These are phyloP conservation scores for Scomber colias DNA, from an alignment of 2,113 vertebrate genomes.

Conservation along the genomic window DNA sequence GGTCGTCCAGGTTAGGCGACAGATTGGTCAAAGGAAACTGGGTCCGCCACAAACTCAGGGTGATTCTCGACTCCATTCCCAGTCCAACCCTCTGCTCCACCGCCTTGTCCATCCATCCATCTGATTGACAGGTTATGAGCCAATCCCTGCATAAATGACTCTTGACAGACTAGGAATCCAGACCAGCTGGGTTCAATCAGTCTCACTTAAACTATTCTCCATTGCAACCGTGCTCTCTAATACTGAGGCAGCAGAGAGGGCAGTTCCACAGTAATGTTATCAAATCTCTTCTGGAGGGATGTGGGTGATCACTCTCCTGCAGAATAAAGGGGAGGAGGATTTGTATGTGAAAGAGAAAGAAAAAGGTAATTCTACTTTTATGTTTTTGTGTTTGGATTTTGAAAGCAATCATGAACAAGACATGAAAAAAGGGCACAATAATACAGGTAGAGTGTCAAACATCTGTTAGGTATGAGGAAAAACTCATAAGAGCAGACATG, in stretches of 20 bases:
- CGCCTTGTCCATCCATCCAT: constrained; percentile 74
- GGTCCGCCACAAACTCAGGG: constrained; percentile 5
- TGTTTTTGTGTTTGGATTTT: constrained; percentile 38
- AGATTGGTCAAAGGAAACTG: constrained; percentile 31
- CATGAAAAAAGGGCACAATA: neutral
- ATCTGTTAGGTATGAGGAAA: constrained; percentile 47
- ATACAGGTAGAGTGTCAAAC: constrained; percentile 22
- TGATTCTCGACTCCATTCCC: constrained; percentile 20
- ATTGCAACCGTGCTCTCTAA: constrained; percentile 60
- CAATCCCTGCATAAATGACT: constrained; percentile 81
- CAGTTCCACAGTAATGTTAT: constrained; percentile 80
- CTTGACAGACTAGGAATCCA: constrained; percentile 76
- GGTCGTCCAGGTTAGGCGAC: constrained; percentile 16
- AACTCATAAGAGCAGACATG: constrained; percentile 53
- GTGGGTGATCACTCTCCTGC: constrained; percentile 60
- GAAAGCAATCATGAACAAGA: constrained; percentile 25
- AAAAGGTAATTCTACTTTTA: constrained; percentile 29
- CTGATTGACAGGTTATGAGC: constrained; percentile 83
- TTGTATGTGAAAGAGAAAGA: constrained; percentile 10
- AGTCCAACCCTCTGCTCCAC: constrained; percentile 48
- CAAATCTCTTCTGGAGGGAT: constrained; percentile 67
- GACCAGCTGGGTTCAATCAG: constrained; percentile 82
- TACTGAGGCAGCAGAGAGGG: constrained; percentile 74
- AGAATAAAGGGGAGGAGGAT: constrained; percentile 39
- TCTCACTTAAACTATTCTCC: constrained; percentile 83